phyloP scores from a whole-genome alignment of 2,113 vertebrate species.

The Elephas maximus region DNA sequence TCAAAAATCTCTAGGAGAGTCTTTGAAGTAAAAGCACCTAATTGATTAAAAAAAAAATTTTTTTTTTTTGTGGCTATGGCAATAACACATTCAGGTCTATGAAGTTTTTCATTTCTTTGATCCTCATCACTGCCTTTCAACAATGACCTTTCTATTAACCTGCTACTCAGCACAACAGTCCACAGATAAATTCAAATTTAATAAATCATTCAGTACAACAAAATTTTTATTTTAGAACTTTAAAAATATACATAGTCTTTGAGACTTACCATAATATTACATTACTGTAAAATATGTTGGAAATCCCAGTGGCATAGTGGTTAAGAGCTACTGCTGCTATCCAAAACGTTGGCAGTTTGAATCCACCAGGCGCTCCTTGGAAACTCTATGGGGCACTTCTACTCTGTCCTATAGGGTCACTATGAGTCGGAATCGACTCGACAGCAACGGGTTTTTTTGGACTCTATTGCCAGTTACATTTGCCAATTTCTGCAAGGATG shows the following conservation, averaged over 20 bases:
- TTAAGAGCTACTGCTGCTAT: no score
- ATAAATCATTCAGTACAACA: not conserved
- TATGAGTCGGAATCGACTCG: no score
- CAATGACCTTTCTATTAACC: conserved; percentile 20
- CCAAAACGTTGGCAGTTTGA: no score
- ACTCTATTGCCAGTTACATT: no score
- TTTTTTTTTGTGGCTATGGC: not conserved
- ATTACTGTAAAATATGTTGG: not conserved
- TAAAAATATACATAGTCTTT: not conserved
- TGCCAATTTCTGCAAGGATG: no score
- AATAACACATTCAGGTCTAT: not conserved
- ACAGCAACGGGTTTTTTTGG: no score
- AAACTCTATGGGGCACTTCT: no score
- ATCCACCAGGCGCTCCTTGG: no score
- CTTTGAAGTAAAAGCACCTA: conserved; percentile 26
- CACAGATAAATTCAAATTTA: not conserved
- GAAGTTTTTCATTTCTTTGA: not conserved
- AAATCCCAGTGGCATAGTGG: no score
- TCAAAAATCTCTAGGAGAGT: not conserved
- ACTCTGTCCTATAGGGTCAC: no score
- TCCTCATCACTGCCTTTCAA: not conserved
- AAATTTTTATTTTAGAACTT: conserved; percentile 3
- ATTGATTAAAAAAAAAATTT: not conserved
- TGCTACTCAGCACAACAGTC: not conserved
- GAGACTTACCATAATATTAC: not conserved